These are phyloP conservation scores for Odontamblyopus rebecca DNA, from an alignment of 2,797 vertebrate genomes.

Conservation along the genomic window DNA sequence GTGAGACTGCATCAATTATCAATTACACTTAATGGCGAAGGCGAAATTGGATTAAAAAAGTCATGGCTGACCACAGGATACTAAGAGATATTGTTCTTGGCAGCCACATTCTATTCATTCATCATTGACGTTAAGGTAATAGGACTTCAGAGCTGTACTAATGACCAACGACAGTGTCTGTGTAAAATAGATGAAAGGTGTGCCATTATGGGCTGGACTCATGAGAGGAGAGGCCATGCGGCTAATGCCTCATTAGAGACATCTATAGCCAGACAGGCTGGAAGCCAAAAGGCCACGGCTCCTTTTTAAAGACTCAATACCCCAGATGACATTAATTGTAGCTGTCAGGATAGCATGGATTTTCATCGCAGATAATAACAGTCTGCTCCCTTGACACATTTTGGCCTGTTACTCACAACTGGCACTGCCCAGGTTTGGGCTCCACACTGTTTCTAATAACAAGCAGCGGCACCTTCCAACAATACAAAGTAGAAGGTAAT, in stretches of 20 bases:
- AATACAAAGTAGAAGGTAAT: constrained; percentile 28
- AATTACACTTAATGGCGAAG: constrained; percentile 64
- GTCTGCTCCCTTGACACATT: constrained; percentile 74
- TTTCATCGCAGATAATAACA: constrained; percentile 83
- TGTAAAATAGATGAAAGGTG: constrained; percentile 86
- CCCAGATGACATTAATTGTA: constrained; percentile 83
- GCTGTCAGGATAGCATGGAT: constrained; percentile 79
- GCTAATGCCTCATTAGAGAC: constrained; percentile 85
- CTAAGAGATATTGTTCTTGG: constrained; percentile 77
- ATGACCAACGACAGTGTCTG: constrained; percentile 80
- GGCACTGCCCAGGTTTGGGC: constrained; percentile 58
- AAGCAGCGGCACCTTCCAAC: constrained; percentile 34
- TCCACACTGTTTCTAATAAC: constrained; percentile 13
- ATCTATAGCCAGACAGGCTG: constrained; percentile 80
- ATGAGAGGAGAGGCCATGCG: constrained; percentile 79
- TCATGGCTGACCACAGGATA: constrained; percentile 69
- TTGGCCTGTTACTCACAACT: constrained; percentile 70
- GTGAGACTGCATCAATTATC: constrained; percentile 68
- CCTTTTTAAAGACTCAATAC: constrained; percentile 83
- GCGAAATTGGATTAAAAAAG: constrained; percentile 69
- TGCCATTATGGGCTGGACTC: constrained; percentile 78
- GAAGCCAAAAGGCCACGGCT: constrained; percentile 81
- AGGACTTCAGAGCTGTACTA: constrained; percentile 81
- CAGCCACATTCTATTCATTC: constrained; percentile 78
- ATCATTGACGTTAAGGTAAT: constrained; percentile 82